Evolutionary conservation across 1,140 invertebrate genomes (phyloP), one percentile per base, ranked within the genome.

Genomic region (Drosophila elegans): DNA sequence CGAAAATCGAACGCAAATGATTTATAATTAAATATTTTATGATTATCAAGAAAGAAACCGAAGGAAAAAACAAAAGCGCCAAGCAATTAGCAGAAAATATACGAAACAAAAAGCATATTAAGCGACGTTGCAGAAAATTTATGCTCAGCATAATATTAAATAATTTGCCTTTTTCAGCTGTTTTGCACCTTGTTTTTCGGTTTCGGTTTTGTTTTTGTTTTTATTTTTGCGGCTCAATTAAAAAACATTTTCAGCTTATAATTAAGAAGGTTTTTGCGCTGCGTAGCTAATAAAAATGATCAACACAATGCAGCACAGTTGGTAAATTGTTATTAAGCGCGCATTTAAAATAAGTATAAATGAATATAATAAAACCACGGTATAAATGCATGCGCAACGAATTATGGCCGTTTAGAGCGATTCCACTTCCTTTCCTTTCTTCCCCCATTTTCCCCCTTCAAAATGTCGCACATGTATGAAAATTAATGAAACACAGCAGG

Each of bases 21-120:
- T 89, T 89, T 71, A 89, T 84, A 89, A 89, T 89, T 88, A 80
- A 88, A 89, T 84, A 89, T 84, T 89, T 89, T 80, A 89, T 78
- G 81, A 78, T 84, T 89, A 89, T 84, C 42, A 75, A 71, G 52
- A 56, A 71, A 78, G 34, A 75, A 80, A 32, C 60, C 61, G 46
- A 56, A 21, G 49, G 27, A 25, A 48, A 52, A 51, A 45, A 39
- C 64, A 69, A 63, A 80, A 64, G 13, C 25, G 53, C 62, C 61
- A 42, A 72, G 61, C 72, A 73, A 73, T 72, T 66, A 73, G 66
- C 55, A 77, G 63, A 74, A 63, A 68, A 78, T 64, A 69, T 67
- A 74, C 45, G 62, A 57, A 45, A 69, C 72, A 21, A 55, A 82
- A 83, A 63, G 66, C 49, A 60, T 78, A 62, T 69, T 74, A 78